phyloP scores from a whole-genome alignment of 2,888 invertebrate genomes.

The Sphaerophoria rueppellii region DNA sequence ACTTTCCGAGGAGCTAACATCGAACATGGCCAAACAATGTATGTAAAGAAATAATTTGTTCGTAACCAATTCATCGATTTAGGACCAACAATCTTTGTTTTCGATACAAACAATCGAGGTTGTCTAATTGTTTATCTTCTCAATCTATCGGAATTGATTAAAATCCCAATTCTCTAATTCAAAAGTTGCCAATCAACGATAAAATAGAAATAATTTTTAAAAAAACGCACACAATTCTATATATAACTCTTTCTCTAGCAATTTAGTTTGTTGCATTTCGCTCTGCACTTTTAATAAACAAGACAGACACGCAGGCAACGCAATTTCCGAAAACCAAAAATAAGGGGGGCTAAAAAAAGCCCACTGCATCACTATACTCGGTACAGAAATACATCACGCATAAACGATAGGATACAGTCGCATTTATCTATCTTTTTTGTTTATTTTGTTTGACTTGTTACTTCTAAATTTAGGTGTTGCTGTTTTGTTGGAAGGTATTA shows the following conservation, averaged over 20 bases:
- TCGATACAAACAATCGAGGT: too few species aligned
- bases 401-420: background rate
- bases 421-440: slow-evolving; percentile 7
- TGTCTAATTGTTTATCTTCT: too few species aligned
- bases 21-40: too few species aligned
- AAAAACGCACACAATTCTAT: background rate
- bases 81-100: too few species aligned
- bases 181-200: too few species aligned
- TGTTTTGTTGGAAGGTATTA: background rate
- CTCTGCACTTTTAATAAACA: background rate
- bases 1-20: too few species aligned
- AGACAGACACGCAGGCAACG: slow-evolving; percentile 22
- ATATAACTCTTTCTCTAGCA: background rate
- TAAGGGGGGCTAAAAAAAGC: slow-evolving; percentile 10
- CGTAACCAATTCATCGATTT: too few species aligned
- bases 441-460: slow-evolving; percentile 18
- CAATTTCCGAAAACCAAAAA: slow-evolving; percentile 2
- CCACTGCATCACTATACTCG: slow-evolving; percentile 6
- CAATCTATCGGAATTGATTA: too few species aligned
- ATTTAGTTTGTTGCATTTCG: background rate
- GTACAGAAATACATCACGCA: slow-evolving; percentile 25
- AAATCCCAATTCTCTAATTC: too few species aligned
- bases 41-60: too few species aligned
- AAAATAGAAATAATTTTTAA: too few species aligned
- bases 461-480: slow-evolving; percentile 58